Base-by-base conservation (phyloP, 2,113 vertebrate species). In the Hylia prasina region DNA sequence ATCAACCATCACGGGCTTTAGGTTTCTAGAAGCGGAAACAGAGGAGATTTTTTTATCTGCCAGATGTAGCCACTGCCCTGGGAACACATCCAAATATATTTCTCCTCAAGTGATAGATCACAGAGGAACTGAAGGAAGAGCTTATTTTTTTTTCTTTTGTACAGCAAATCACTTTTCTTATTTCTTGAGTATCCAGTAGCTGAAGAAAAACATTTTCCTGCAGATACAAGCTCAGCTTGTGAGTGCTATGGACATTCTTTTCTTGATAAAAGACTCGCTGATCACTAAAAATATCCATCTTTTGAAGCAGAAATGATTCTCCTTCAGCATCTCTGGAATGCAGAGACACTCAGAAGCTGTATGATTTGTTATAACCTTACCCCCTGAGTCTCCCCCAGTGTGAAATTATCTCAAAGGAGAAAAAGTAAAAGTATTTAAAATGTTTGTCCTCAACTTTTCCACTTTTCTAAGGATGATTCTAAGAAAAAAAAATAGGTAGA, bases 261-360 rank as follows among this genome's bases (percentile, higher is more conserved):
- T 69, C 56, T 61, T 65, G 89, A 89, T 79, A 88, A 90, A 94
- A 95, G 83, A 60, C 57, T 94, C 47, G 5, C 35, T 86, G 65
- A 31, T 95, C 71, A 75, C 89, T 81, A 89, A 86, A 95, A 95
- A 95, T 91, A 91, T 37, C 47, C 61, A 80, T 56, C 75, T 80
- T 97, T 94, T 89, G 72, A 95, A 95, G 78, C 57, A 82, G 68
- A 73, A 91, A 88, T 56, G 1, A 81, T 91, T 61, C 50, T 91
- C 76, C 66, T 87, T 75, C 75, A 88, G 69, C 75, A 81, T 82
- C 28, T 78, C 44, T 71, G 61, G 47, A 68, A 60, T 91, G 82
- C 61, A 95, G 91, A 95, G 53, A 64, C 71, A 71, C 24, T 42
- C 31, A 63, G 77, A 81, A 89, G 27, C 22, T 60, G 10, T 10